These are phyloP conservation scores for Canis aureus DNA, from an alignment of 2,113 vertebrate genomes.

Conservation along the genomic window DNA sequence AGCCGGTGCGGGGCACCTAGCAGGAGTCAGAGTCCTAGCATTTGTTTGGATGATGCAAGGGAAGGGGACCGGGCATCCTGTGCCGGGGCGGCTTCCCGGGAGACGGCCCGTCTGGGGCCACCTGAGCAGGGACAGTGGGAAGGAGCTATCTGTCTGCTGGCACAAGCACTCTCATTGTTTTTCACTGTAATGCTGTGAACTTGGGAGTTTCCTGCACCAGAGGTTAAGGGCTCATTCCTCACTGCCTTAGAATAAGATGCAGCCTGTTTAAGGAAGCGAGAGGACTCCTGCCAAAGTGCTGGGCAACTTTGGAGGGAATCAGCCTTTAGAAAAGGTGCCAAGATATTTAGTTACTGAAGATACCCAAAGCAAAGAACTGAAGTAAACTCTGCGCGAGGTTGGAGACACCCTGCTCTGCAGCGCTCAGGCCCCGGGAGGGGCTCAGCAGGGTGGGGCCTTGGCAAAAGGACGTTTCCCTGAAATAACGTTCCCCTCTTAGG, in stretches of 20 bases:
- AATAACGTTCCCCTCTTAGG: not conserved
- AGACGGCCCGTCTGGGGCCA: not conserved
- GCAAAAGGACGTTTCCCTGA: not conserved
- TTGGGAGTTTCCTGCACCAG: not conserved
- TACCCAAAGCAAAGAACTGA: not conserved
- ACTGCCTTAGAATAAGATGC: not conserved
- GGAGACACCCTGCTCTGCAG: rapidly evolving
- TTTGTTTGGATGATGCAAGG: not conserved
- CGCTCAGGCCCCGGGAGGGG: rapidly evolving
- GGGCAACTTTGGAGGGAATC: not conserved
- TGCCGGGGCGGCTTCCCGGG: not conserved
- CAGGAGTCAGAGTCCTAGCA: not conserved
- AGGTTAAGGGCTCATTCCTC: not conserved
- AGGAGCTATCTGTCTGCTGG: not conserved
- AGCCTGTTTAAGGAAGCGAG: not conserved
- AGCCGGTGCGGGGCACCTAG: not conserved
- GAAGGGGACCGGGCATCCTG: not conserved
- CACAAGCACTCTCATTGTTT: not conserved
- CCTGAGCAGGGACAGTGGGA: not conserved
- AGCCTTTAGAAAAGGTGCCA: not conserved
- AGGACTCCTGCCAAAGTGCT: not conserved
- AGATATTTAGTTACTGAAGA: not conserved
- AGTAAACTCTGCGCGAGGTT: not conserved
- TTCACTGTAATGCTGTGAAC: not conserved
- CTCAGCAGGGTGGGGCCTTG: not conserved